A percentile compares a stretch with the other conserved stretches of the same genome.
phyloP scores from a whole-genome alignment of 2,888 invertebrate species.

The Agriopis leucophaearia region DNA sequence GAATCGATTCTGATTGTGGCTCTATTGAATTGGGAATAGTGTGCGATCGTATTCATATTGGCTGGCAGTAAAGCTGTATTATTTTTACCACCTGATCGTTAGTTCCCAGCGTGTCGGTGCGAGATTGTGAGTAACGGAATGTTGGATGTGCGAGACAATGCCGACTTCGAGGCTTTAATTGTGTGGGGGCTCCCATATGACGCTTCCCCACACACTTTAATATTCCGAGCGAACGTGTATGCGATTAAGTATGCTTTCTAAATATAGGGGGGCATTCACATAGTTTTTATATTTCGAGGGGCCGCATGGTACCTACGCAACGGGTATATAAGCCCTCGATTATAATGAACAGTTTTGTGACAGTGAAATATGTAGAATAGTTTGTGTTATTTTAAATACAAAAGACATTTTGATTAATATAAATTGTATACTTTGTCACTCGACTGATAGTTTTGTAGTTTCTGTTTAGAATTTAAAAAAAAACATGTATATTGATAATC shows the following conservation, averaged over 20 bases:
- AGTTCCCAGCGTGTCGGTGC: constrained; percentile 46
- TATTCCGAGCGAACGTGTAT: constrained; percentile 79
- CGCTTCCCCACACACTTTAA: constrained; percentile 82
- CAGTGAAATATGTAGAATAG: constrained; percentile 57
- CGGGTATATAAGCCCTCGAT: constrained; percentile 76
- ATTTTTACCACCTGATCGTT: constrained; percentile 54
- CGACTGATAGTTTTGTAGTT: too few relatives aligned
- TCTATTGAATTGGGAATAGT: constrained; percentile 34
- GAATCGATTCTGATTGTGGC: constrained; percentile 52
- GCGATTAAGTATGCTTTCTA: constrained; percentile 83
- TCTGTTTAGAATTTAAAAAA: too few relatives aligned
- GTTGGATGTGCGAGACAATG: constrained; percentile 68
- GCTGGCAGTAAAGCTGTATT: constrained; percentile 32
- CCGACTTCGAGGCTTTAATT: constrained; percentile 67
- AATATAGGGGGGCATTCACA: constrained; percentile 79
- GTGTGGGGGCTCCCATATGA: constrained; percentile 79
- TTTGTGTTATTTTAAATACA: not conserved
- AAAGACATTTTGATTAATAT: too few relatives aligned
- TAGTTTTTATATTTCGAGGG: constrained; percentile 74
- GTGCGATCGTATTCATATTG: constrained; percentile 44
- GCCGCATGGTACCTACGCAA: constrained; percentile 72
- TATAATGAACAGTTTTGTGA: constrained; percentile 68
- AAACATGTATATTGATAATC: too few relatives aligned
- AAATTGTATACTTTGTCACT: too few relatives aligned
- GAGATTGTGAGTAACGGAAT: constrained; percentile 65